Percentiles rank a stretch among this genome's conserved stretches.
phyloP scores from a whole-genome alignment of 2,797 vertebrate genomes.

The Leptodactylus fallax region DNA sequence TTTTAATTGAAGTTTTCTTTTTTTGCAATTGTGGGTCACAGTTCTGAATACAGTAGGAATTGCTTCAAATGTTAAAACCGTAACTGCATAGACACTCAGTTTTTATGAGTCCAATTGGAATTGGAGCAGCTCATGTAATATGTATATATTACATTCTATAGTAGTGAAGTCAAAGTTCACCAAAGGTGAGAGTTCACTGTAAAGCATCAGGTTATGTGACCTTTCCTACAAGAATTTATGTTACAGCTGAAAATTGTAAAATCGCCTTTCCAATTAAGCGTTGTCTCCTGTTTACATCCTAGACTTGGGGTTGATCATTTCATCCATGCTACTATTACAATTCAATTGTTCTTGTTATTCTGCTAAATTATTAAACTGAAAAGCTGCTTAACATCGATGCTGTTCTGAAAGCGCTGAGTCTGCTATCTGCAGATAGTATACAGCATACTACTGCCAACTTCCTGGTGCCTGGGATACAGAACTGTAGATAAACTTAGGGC shows the following conservation, averaged over 20 bases:
- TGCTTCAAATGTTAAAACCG: not conserved
- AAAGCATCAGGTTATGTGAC: not conserved
- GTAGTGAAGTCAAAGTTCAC: not conserved
- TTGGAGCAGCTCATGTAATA: not conserved
- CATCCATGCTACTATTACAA: not conserved
- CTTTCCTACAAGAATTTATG: not conserved
- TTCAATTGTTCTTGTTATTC: not conserved
- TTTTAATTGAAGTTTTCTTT: not conserved
- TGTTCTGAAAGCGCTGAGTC: not conserved
- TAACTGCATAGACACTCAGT: not conserved
- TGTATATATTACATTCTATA: not conserved
- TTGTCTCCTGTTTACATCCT: not conserved
- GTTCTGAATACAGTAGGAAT: not conserved
- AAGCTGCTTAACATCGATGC: not conserved
- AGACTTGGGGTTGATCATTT: not conserved
- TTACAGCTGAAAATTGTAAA: too few species aligned
- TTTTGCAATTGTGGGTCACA: not conserved
- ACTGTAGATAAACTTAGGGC: conserved; percentile 1
- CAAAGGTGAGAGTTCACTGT: not conserved
- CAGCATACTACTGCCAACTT: not conserved
- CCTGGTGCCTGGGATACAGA: not conserved
- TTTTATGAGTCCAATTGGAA: not conserved
- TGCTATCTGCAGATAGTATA: conserved; percentile 1
- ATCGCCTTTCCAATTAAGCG: not conserved
- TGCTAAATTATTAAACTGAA: conserved; percentile 17